These are phyloP conservation scores for Caiman crocodilus DNA, from an alignment of 2,797 vertebrate species.

Conservation along the genomic window DNA sequence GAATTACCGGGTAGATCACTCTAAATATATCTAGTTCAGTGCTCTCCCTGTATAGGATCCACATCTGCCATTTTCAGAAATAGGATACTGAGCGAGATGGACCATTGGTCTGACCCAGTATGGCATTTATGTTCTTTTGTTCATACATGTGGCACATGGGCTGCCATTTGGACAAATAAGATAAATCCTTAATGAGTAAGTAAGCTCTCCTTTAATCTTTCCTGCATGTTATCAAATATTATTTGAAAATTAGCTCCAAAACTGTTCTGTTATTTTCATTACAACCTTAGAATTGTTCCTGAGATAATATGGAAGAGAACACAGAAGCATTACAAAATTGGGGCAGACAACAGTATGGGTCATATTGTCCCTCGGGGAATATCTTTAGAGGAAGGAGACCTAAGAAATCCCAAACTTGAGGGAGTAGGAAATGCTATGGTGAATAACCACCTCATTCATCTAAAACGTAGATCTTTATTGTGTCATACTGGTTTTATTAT, in stretches of 20 bases:
- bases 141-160: too few relatives aligned
- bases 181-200: neutral
- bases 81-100: too few relatives aligned
- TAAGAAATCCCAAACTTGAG: neutral
- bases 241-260: too few relatives aligned
- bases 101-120: too few relatives aligned
- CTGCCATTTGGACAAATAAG: neutral
- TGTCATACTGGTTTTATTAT: neutral
- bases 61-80: too few relatives aligned
- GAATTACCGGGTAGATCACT: too few relatives aligned
- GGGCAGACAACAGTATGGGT: accelerated
- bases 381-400: neutral
- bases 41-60: too few relatives aligned
- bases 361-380: neutral
- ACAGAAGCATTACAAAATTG: neutral
- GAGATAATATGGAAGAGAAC: neutral
- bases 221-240: too few relatives aligned
- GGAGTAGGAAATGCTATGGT: neutral
- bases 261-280: neutral
- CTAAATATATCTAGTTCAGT: too few relatives aligned
- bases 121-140: too few relatives aligned
- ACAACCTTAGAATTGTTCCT: too few relatives aligned
- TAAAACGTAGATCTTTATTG: neutral
- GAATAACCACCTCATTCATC: neutral
- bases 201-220: too few relatives aligned